phyloP scores from a whole-genome alignment of 2,797 vertebrate genomes.

The Pangasius krempfi region DNA sequence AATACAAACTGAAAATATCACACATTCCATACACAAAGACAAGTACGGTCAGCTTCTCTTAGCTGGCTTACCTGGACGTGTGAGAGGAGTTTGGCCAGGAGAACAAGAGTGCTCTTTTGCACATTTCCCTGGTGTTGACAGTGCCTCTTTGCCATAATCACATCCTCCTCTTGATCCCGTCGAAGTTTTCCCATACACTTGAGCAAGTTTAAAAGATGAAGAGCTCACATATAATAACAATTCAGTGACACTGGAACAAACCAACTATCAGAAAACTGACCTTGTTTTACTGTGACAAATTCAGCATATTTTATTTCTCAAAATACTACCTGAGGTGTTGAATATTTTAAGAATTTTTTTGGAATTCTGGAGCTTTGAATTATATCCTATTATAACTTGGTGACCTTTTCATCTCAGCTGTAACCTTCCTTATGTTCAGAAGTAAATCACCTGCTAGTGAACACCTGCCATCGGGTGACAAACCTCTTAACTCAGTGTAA shows the following conservation, averaged over 20 bases:
- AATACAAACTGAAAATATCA: neutral
- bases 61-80: constrained; percentile 70
- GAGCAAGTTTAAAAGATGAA: neutral
- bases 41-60: neutral
- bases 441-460: neutral
- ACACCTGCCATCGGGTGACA: neutral
- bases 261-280: neutral
- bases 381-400: neutral
- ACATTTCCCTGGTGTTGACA: constrained; percentile 55
- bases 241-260: neutral
- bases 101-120: constrained; percentile 57
- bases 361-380: neutral
- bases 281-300: neutral
- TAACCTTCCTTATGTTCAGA: neutral
- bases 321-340: neutral
- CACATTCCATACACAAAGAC: neutral
- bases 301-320: neutral
- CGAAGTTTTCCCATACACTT: constrained; percentile 71
- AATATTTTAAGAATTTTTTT: neutral
- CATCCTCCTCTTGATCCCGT: constrained; percentile 61
- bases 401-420: neutral
- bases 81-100: constrained; percentile 67
- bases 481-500: neutral
- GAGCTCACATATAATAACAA: neutral
- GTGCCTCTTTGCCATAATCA: constrained; percentile 38